phyloP scores from a whole-genome alignment of 2,888 invertebrate genomes.

The Tetheella fluctuosa region DNA sequence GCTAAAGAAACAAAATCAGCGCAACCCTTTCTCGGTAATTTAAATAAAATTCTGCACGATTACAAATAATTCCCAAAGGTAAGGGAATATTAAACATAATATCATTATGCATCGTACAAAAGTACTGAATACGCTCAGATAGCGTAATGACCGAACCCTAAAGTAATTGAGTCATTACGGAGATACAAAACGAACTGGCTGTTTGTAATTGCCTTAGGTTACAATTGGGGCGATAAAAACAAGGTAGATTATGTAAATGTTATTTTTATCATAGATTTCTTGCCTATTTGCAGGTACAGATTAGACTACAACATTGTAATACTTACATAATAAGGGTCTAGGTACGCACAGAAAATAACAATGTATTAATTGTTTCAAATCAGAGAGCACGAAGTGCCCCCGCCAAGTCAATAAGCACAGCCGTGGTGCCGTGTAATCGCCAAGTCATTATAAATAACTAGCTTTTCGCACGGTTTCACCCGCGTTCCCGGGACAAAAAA shows the following conservation, averaged over 20 bases:
- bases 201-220: constrained; percentile 6
- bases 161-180: constrained; percentile 10
- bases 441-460: no score
- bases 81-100: not conserved
- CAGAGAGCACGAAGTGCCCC: no score
- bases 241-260: not conserved
- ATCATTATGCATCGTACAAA: constrained; percentile 6
- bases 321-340: no score
- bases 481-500: no score
- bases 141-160: constrained; percentile 1
- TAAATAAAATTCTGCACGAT: not conserved
- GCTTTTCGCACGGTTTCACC: no score
- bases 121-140: constrained; percentile 11
- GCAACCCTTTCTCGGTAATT: not conserved
- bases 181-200: constrained; percentile 8
- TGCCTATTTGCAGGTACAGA: no score
- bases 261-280: not conserved
- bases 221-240: not conserved
- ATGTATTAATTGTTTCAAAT: no score
- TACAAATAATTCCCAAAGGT: constrained; percentile 11
- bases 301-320: no score
- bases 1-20: not conserved
- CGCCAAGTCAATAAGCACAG: no score
- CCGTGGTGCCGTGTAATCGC: no score
- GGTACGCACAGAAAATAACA: no score